These are phyloP conservation scores for Hemicordylus capensis DNA, from an alignment of 2,113 vertebrate genomes.

Conservation along the genomic window DNA sequence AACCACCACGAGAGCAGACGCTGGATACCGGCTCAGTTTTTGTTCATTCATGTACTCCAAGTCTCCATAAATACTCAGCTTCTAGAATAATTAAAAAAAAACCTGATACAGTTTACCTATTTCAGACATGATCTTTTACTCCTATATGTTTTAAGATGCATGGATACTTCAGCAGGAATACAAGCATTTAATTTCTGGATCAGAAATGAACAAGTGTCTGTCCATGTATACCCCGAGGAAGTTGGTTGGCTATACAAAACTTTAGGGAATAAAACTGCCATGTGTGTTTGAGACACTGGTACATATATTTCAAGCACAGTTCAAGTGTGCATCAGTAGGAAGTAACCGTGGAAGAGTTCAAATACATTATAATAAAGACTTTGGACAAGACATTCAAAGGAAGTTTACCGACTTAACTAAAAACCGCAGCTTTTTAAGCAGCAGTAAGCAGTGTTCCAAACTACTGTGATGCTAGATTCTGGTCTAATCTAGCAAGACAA, in stretches of 20 bases:
- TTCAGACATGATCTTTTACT: slow-evolving; percentile 6
- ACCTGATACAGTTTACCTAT: background rate
- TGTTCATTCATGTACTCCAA: slow-evolving; percentile 87
- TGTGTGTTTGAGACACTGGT: background rate
- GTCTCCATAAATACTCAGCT: slow-evolving; percentile 96
- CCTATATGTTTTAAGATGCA: background rate
- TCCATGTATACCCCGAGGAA: too few relatives aligned
- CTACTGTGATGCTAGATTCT: background rate
- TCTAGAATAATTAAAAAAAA: slow-evolving; percentile 79
- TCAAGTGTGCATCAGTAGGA: background rate
- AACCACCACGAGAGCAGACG: slow-evolving; percentile 89
- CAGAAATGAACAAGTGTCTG: background rate
- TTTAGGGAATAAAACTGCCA: background rate
- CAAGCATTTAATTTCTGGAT: background rate
- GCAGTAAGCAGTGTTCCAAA: background rate
- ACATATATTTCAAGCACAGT: background rate
- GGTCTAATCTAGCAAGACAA: background rate
- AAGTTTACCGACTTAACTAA: background rate
- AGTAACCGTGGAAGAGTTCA: background rate
- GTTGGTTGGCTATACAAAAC: background rate
- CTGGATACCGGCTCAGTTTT: slow-evolving; percentile 87
- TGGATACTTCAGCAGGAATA: background rate
- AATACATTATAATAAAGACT: background rate
- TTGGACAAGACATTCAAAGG: background rate
- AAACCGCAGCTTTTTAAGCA: background rate